A percentile compares a stretch with the other conserved stretches of the same genome.
phyloP scores from a whole-genome alignment of 2,113 vertebrate species.

The Corvus cornix region DNA sequence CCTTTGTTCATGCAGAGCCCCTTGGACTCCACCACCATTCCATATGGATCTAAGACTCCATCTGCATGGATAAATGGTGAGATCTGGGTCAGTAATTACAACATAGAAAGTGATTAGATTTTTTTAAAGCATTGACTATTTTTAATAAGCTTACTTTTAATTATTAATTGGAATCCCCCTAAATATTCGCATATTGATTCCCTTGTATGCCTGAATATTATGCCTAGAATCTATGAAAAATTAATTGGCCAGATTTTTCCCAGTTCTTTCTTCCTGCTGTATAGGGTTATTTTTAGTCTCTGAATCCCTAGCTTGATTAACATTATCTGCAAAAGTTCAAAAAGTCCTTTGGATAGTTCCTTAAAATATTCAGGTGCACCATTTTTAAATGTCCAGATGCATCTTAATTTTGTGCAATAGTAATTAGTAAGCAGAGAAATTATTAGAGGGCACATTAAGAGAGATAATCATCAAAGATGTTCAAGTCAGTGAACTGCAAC shows the following conservation, averaged over 20 bases:
- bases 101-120: not conserved
- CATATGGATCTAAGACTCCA: not conserved
- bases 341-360: not conserved
- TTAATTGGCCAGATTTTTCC: slow-evolving; percentile 29
- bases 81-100: slow-evolving; percentile 32
- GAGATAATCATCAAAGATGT: not conserved
- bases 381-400: not conserved
- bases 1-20: not conserved
- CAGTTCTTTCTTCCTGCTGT: not conserved
- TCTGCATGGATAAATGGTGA: not conserved
- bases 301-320: slow-evolving; percentile 9
- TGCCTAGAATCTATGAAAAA: slow-evolving; percentile 21
- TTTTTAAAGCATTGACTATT: not conserved
- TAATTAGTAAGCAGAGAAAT: not conserved
- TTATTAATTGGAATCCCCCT: slow-evolving; percentile 27
- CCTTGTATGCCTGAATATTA: slow-evolving; percentile 27
- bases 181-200: slow-evolving; percentile 41
- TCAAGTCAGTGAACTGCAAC: not conserved
- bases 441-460: not conserved
- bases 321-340: slow-evolving; percentile 9
- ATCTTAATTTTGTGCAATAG: not conserved
- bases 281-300: slow-evolving; percentile 14
- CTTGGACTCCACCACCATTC: not conserved
- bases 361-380: slow-evolving; percentile 23
- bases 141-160: slow-evolving; percentile 45